Evolutionary conservation across 2,113 vertebrate genomes (phyloP), one percentile per base, ranked within the genome.

Genomic region (Microtus pennsylvanicus): DNA sequence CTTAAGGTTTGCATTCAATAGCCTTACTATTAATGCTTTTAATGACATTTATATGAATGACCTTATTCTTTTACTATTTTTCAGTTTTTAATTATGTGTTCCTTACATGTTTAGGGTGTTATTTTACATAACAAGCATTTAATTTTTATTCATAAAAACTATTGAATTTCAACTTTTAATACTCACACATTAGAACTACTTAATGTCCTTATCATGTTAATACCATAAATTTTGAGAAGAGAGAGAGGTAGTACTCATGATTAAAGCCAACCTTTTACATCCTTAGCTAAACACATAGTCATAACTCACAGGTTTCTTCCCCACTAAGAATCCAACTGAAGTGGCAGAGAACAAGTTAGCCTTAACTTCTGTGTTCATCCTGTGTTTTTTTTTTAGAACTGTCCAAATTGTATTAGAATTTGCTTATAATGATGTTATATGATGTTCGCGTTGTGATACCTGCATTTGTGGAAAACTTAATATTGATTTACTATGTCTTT

Each of bases 371-470:
- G 38, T 35, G 94, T 97, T 97, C 95, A 96, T 97, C 91, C 63
- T 97, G 58, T 58, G 19, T 58, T 21, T 58, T 58, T 58, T 97
- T 97, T 97, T 97, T 85, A 93, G 96, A 98, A 98, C 98, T 98
- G 98, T 98, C 98, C 94, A 98, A 98, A 98, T 98, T 98, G 98
- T 98, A 98, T 98, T 98, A 98, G 97, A 96, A 97, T 98, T 97
- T 98, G 95, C 98, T 98, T 98, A 98, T 98, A 98, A 99, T 98
- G 98, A 99, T 98, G 98, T 98, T 99, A 98, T 98, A 98, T 98
- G 98, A 98, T 98, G 97, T 98, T 82, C 97, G 98, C 97, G 96
- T 98, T 98, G 98, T 98, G 97, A 98, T 98, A 98, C 96, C 96
- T 98, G 97, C 93, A 22, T 97, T 98, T 97, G 85, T 80, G 94